These are phyloP conservation scores for Chrysodeixis includens DNA, from an alignment of 2,888 invertebrate genomes.

Conservation along the genomic window DNA sequence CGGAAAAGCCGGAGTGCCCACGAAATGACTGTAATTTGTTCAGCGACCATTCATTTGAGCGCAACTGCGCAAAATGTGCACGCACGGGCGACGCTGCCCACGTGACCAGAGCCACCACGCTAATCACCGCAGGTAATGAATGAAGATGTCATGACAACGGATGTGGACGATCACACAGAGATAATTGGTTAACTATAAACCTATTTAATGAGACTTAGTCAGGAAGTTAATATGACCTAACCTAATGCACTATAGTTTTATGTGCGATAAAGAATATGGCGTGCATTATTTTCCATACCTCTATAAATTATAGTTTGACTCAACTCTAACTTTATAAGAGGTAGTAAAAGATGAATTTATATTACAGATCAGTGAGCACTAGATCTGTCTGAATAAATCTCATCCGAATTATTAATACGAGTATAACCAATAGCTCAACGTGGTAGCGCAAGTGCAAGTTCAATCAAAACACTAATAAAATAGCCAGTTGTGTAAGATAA, in stretches of 20 bases:
- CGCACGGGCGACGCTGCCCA: conserved; percentile 30
- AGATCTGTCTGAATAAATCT: too few species aligned
- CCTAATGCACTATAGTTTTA: too few species aligned
- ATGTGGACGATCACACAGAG: not conserved
- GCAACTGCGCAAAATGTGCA: conserved; percentile 21
- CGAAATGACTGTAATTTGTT: conserved; percentile 37
- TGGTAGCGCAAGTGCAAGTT: too few species aligned
- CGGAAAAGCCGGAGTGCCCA: conserved; percentile 14
- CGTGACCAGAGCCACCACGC: conserved; percentile 22
- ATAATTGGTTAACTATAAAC: not conserved
- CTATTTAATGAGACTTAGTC: not conserved
- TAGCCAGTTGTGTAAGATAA: not conserved
- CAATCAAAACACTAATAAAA: not conserved
- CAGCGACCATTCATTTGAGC: conserved; percentile 12
- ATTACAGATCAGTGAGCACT: too few species aligned
- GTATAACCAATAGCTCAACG: too few species aligned
- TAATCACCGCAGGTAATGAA: conserved; percentile 1
- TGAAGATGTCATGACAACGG: not conserved
- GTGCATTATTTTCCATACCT: too few species aligned
- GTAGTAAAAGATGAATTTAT: too few species aligned
- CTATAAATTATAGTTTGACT: too few species aligned
- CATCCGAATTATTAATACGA: too few species aligned
- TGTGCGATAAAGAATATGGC: too few species aligned
- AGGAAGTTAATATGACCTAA: not conserved
- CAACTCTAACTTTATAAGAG: too few species aligned